Conservation (phyloP, 2,113 vertebrate genomes). For the Ranitomeya imitator region DNA sequence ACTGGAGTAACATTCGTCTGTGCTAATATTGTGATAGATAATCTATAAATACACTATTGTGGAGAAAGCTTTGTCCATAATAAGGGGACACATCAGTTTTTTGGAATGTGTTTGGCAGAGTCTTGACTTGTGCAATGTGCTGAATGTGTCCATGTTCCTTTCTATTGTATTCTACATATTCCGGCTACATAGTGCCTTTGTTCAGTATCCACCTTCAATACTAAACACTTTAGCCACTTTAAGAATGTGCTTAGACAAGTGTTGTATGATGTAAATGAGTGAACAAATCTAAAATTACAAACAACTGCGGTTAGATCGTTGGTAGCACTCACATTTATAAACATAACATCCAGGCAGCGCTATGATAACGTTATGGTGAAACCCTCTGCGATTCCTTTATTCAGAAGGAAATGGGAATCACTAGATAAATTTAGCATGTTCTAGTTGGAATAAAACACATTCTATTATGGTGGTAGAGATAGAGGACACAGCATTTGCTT, state of each 20-base stretch:
- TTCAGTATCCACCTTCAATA: constrained; percentile 30
- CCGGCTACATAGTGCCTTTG: constrained; percentile 17
- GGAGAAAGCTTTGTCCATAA: not conserved
- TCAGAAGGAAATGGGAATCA: not conserved
- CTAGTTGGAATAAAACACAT: not conserved
- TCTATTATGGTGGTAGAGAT: not conserved
- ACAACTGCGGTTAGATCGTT: not conserved
- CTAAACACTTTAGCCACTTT: constrained; percentile 42
- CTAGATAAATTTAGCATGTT: not conserved
- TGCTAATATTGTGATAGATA: not conserved
- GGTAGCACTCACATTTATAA: constrained; percentile 5
- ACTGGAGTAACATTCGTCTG: constrained; percentile 21
- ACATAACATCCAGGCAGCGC: not conserved
- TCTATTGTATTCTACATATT: constrained; percentile 13
- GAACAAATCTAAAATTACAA: constrained; percentile 31
- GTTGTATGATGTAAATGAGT: constrained; percentile 41
- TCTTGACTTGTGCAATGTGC: constrained; percentile 30
- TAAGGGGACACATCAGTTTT: constrained; percentile 15
- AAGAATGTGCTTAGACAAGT: constrained; percentile 53
- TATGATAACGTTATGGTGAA: not conserved
- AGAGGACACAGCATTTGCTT: not conserved
- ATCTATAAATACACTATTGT: constrained; percentile 7
- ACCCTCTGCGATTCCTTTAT: not conserved
- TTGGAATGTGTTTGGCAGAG: constrained; percentile 25
- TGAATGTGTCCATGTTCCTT: constrained; percentile 32